phyloP scores from a whole-genome alignment of 2,888 invertebrate genomes.

The Andrena camellia region DNA sequence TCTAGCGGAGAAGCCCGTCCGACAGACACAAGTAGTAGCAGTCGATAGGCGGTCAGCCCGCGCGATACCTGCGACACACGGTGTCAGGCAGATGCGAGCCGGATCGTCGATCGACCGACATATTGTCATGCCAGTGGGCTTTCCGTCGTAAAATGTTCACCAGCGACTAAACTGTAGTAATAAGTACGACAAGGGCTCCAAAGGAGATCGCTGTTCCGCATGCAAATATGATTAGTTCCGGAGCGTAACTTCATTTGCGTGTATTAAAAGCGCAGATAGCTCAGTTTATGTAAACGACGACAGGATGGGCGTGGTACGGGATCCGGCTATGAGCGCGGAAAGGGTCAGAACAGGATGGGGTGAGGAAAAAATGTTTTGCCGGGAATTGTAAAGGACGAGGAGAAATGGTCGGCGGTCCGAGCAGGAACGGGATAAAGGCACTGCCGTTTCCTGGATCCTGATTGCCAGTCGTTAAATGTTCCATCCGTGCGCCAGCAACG shows the following conservation, averaged over 20 bases:
- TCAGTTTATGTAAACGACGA: conserved; percentile 80
- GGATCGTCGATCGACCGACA: conserved; percentile 32
- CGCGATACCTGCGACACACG: neutral
- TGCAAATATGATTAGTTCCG: conserved; percentile 84
- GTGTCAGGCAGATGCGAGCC: neutral
- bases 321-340: neutral
- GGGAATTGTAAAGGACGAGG: conserved; percentile 54
- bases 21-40: neutral
- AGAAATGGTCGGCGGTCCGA: conserved; percentile 27
- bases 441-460: conserved; percentile 58
- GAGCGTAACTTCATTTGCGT: conserved; percentile 83
- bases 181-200: conserved; percentile 78
- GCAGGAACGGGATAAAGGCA: conserved; percentile 28
- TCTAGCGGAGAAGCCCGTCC: too few species aligned
- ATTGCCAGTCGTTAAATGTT: conserved; percentile 67
- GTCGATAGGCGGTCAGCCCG: neutral
- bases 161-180: conserved; percentile 75
- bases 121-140: conserved; percentile 44
- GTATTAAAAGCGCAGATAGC: conserved; percentile 81
- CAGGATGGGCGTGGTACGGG: conserved; percentile 57
- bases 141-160: conserved; percentile 66
- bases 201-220: conserved; percentile 82
- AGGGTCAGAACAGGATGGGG: neutral
- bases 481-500: conserved; percentile 22
- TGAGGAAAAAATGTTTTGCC: conserved; percentile 57